phyloP scores from a whole-genome alignment of 2,888 invertebrate species.

The Congeria kusceri region DNA sequence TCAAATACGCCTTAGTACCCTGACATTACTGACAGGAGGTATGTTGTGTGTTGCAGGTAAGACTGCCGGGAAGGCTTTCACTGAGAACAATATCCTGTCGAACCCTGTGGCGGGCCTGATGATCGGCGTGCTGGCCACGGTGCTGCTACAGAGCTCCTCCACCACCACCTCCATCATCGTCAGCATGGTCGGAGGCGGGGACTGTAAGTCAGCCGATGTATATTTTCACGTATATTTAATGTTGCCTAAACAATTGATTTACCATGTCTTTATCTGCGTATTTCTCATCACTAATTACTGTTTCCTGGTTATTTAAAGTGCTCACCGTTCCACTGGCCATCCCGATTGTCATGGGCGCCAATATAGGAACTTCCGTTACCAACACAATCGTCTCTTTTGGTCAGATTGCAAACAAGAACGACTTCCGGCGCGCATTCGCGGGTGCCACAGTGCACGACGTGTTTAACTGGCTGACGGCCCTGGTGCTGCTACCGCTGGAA shows the following conservation, averaged over 20 bases:
- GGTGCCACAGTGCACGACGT: slow-evolving; percentile 88
- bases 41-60: slow-evolving; percentile 70
- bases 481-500: slow-evolving; percentile 87
- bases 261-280: no score
- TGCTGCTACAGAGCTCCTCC: slow-evolving; percentile 87
- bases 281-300: no score
- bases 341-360: slow-evolving; percentile 87
- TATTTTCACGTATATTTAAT: no score
- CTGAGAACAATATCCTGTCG: slow-evolving; percentile 84
- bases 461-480: slow-evolving; percentile 87
- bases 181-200: slow-evolving; percentile 80
- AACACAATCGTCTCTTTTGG: slow-evolving; percentile 87
- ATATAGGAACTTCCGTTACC: slow-evolving; percentile 87
- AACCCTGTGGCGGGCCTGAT: slow-evolving; percentile 87
- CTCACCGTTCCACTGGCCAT: slow-evolving; percentile 86
- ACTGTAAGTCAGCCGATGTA: slow-evolving; percentile 72
- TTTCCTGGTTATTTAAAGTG: slow-evolving; percentile 73
- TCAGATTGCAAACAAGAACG: slow-evolving; percentile 81
- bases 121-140: slow-evolving; percentile 87
- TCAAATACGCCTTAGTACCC: no score
- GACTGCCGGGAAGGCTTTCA: slow-evolving; percentile 84
- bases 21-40: no score
- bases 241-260: no score
- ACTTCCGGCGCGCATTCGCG: slow-evolving; percentile 87
- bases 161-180: slow-evolving; percentile 86